Evolutionary conservation across 2,888 invertebrate species (phyloP), one percentile per base, ranked within the genome.

Genomic region (Drosophila macrospina): DNA sequence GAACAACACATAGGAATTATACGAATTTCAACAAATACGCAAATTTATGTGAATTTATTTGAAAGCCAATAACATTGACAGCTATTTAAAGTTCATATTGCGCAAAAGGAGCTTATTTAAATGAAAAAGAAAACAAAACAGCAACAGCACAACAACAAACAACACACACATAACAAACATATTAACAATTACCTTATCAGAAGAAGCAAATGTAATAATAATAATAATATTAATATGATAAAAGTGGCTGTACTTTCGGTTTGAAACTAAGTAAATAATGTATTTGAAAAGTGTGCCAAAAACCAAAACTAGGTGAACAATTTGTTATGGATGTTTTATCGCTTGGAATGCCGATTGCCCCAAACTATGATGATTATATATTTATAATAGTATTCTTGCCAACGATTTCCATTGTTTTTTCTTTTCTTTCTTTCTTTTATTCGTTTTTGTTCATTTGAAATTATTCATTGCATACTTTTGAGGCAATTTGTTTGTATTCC

Each of bases 1-100:
- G 89, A 90, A 88, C 91, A 91, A 90, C 79, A 89, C 91, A 88
- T 83, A 88, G 91, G 91, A 90, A 91, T 91, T 89, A 90, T 82
- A 90, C 91, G 90, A 91, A 90, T 91, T 91, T 91, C 89, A 88
- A 70, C 61, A 64, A 64, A 68, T 61, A 80, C 59, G 65, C 62
- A 79, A 64, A 62, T 75, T 75, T 66, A 59, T 69, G 75, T 74
- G 61, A 79, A 71, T 66, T 70, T 48, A 66, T 75, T 76, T 78
- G 45, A 62, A 68, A 48, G 55, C 67, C 73, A 76, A 74, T 50
- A 59, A 52, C 70, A 55, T 66, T 80, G 69, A 84, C 73, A 74
- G 70, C 78, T 84, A 80, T 80, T 80, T 64, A 86, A 83, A 86
- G 74, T 80, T 86, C 82, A 85, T 85, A 86, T 70, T 81, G 76